These are phyloP conservation scores for Stegodyphus dumicola DNA, from an alignment of 1,140 invertebrate genomes.

Conservation along the genomic window DNA sequence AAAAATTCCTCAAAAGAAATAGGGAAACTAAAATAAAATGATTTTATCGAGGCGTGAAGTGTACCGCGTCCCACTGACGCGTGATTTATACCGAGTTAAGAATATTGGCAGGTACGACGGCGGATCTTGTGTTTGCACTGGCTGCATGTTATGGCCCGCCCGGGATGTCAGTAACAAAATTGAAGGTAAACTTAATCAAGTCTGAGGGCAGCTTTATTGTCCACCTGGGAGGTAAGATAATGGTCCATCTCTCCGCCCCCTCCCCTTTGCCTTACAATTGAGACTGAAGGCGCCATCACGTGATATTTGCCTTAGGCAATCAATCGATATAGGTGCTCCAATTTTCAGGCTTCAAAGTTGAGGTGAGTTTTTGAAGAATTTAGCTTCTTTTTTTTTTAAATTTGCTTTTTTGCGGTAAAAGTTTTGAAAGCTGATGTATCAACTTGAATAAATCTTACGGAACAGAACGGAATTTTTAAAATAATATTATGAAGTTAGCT, in stretches of 20 bases:
- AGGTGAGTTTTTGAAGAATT: conserved; percentile 30
- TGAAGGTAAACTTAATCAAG: conserved; percentile 62
- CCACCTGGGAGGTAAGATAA: conserved; percentile 60
- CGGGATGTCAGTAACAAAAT: conserved; percentile 58
- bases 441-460: conserved; percentile 42
- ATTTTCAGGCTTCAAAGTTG: conserved; percentile 51
- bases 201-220: conserved; percentile 60
- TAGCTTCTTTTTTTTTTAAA: conserved; percentile 15
- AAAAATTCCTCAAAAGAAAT: background rate
- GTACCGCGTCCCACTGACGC: background rate
- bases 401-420: conserved; percentile 36
- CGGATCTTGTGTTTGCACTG: conserved; percentile 26
- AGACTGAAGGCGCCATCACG: conserved; percentile 46
- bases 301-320: conserved; percentile 58
- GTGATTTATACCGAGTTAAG: conserved; percentile 37
- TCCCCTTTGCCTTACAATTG: conserved; percentile 38
- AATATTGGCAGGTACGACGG: conserved; percentile 27
- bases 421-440: conserved; percentile 53
- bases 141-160: conserved; percentile 29
- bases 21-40: conserved; percentile 14
- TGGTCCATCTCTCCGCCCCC: conserved; percentile 23
- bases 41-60: conserved; percentile 18
- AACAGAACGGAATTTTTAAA: background rate
- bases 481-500: background rate
- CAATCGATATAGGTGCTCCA: conserved; percentile 59